Base-by-base conservation (phyloP, 2,888 invertebrate genomes). In the Marronus borbonicus region DNA sequence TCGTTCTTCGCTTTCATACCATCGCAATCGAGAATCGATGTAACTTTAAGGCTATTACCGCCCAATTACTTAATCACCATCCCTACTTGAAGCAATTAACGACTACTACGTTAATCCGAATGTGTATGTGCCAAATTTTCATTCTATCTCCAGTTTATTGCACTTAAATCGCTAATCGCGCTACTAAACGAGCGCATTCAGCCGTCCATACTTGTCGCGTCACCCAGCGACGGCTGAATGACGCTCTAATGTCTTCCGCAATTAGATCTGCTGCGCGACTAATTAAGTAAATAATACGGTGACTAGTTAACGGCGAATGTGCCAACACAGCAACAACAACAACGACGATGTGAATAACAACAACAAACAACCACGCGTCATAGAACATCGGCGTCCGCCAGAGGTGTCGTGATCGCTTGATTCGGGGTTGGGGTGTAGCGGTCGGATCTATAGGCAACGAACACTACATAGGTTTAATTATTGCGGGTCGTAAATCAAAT, bases 401-500 rank as follows among this genome's bases (percentile, higher is more conserved):
- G n/a, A 52, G n/a, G 52, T 17, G 5, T 4, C 4, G n/a, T 4
- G 52, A 52, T 52, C n/a, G 52, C 14, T n/a, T 52, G 17, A 12
- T 17, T 2, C 5, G 52, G 52, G 17, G 14, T 3, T 2, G 20
- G 52, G 52, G 52, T 3, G 5, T 5, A 17, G n/a, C 17, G 5
- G 52, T 8, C 17, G 17, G 55, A 58, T 58, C 7, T 20, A 58
- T 20, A 20, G 20, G 20, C 55, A 44, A 8, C 44, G 44, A 44
- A 44, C 44, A 44, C 44, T 55, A 55, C 12, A 31, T 49, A 68
- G 78, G 75, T 76, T 78, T 78, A 78, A 78, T 78, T 76, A 78
- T 78, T 78, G 76, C 78, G 31, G 20, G 62, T 50, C 75, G 50
- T 78, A 76, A 78, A 78, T 78, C 78, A 78, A 75, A 78, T 69